These are phyloP conservation scores for Ephialtes manifestator DNA, from an alignment of 2,888 invertebrate genomes.

Conservation along the genomic window DNA sequence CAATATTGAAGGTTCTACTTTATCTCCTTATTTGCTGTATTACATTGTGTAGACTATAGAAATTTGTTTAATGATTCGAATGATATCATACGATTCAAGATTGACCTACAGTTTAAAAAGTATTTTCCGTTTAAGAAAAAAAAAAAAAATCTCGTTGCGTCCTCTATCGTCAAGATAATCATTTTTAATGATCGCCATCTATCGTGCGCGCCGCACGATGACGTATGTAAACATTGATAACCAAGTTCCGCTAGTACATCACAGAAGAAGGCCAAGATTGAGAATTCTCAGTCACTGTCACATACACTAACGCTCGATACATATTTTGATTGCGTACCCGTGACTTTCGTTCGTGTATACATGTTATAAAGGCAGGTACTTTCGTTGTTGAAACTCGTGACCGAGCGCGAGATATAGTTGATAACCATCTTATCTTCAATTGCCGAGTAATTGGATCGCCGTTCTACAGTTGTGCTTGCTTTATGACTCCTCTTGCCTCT, in stretches of 20 bases:
- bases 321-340: slow-evolving; percentile 27
- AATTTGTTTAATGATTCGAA: neutral
- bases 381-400: slow-evolving; percentile 53
- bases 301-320: neutral
- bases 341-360: slow-evolving; percentile 27
- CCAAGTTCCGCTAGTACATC: neutral
- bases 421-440: slow-evolving; percentile 61
- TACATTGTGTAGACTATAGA: too few species aligned
- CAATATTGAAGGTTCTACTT: neutral
- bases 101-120: neutral
- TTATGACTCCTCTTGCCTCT: neutral
- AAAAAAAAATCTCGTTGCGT: too few species aligned
- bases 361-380: slow-evolving; percentile 10
- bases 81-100: neutral
- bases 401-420: slow-evolving; percentile 43
- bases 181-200: slow-evolving; percentile 2
- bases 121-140: neutral
- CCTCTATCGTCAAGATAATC: neutral
- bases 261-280: neutral
- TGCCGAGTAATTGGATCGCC: slow-evolving; percentile 42
- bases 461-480: neutral
- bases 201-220: neutral
- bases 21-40: neutral
- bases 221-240: slow-evolving; percentile 11
- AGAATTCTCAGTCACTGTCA: neutral